Evolutionary conservation across 1,140 invertebrate genomes (phyloP).

Genomic region (Anoplolepis gracilipes): DNA sequence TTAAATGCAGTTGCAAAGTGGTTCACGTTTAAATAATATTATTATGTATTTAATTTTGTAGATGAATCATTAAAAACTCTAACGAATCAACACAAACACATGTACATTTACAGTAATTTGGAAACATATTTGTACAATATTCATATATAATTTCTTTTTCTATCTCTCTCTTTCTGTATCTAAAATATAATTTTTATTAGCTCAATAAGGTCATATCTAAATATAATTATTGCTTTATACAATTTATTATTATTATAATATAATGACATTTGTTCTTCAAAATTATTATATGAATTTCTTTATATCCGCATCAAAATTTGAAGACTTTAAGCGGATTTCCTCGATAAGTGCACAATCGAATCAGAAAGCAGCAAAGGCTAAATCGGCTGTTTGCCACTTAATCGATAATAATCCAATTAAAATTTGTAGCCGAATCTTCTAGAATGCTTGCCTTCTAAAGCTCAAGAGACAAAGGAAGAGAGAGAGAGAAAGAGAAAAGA

Average conservation of each 20-base stretch:
- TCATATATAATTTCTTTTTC: no score
- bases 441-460: neutral
- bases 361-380: neutral
- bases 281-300: neutral
- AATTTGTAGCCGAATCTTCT: conserved; percentile 18
- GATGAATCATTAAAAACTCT: no score
- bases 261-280: neutral
- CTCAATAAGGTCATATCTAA: neutral
- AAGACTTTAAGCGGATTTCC: conserved; percentile 1
- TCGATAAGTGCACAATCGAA: conserved; percentile 4
- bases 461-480: conserved; percentile 27
- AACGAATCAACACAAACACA: no score
- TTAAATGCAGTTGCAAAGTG: neutral
- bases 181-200: neutral
- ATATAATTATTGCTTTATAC: neutral
- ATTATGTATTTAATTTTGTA: neutral
- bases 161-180: no score
- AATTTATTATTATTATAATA: neutral
- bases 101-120: no score
- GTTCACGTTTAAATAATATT: neutral
- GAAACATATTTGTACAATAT: no score
- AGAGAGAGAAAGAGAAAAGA: neutral
- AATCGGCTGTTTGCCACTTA: conserved; percentile 25
- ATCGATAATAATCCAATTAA: conserved; percentile 69
- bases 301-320: neutral